phyloP scores from a whole-genome alignment of 2,113 vertebrate species.

The Ictidomys tridecemlineatus region DNA sequence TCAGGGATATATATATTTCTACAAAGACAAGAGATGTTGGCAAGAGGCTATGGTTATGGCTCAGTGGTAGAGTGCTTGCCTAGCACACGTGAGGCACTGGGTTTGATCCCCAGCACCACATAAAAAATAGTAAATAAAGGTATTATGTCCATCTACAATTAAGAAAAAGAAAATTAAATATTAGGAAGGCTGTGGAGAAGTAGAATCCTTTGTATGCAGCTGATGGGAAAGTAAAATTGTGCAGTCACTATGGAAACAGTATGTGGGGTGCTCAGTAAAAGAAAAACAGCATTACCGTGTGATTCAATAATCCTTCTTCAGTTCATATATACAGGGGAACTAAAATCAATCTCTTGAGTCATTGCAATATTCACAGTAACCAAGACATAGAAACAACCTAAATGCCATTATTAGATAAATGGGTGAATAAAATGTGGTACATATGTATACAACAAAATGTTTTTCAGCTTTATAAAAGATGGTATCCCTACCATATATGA shows the following conservation, averaged over 20 bases:
- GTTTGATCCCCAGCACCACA: too few relatives aligned
- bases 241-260: neutral
- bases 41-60: too few relatives aligned
- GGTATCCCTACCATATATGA: too few relatives aligned
- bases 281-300: neutral
- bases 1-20: too few relatives aligned
- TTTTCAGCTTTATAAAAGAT: neutral
- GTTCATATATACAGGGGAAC: neutral
- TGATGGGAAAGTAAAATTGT: neutral
- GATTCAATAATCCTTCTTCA: neutral
- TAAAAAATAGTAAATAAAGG: too few relatives aligned
- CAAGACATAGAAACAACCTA: neutral
- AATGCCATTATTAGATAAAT: neutral
- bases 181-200: neutral
- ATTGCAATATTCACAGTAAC: neutral
- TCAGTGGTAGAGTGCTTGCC: too few relatives aligned
- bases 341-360: neutral
- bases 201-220: neutral
- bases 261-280: neutral
- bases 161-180: neutral
- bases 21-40: neutral
- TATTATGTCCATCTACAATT: too few relatives aligned
- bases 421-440: neutral
- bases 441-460: neutral
- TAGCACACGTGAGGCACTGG: too few relatives aligned